phyloP scores from a whole-genome alignment of 1,140 invertebrate species.

The Octopus sinensis region DNA sequence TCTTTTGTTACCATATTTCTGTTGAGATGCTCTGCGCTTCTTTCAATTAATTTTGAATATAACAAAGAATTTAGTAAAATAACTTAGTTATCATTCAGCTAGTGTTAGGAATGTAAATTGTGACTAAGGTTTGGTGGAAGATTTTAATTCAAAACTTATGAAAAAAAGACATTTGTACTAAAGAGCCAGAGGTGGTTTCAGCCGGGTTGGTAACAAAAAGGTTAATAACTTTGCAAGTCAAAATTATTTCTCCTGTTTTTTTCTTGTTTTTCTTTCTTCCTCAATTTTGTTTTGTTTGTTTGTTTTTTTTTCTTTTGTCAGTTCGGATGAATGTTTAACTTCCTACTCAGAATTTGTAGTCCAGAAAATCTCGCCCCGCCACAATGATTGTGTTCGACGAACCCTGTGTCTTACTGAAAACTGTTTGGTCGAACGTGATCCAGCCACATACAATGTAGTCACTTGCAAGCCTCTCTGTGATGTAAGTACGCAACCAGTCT shows the following conservation, averaged over 20 bases:
- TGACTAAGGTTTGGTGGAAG: no score
- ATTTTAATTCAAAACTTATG: no score
- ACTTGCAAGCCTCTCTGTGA: slow-evolving; percentile 84
- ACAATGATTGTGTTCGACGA: slow-evolving; percentile 66
- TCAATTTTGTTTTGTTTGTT: slow-evolving; percentile 7
- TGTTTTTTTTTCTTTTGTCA: slow-evolving; percentile 28
- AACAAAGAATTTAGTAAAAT: no score
- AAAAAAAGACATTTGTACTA: no score
- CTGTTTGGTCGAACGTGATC: slow-evolving; percentile 93
- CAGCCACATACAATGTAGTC: slow-evolving; percentile 87
- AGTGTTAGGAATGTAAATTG: no score
- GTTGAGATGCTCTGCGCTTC: no score
- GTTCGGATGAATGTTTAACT: slow-evolving; percentile 55
- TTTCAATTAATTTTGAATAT: no score
- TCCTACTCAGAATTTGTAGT: slow-evolving; percentile 56
- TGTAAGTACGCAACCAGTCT: slow-evolving; percentile 59
- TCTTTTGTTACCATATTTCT: no score
- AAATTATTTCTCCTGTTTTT: neutral
- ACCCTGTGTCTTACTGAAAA: slow-evolving; percentile 93
- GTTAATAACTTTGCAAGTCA: neutral
- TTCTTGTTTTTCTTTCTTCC: neutral
- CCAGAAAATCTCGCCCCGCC: slow-evolving; percentile 51
- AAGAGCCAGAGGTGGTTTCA: no score
- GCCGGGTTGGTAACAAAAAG: no score
- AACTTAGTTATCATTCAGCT: no score